Evolutionary conservation across 2,888 invertebrate species (phyloP).

Genomic region (Euzetes globulus): DNA sequence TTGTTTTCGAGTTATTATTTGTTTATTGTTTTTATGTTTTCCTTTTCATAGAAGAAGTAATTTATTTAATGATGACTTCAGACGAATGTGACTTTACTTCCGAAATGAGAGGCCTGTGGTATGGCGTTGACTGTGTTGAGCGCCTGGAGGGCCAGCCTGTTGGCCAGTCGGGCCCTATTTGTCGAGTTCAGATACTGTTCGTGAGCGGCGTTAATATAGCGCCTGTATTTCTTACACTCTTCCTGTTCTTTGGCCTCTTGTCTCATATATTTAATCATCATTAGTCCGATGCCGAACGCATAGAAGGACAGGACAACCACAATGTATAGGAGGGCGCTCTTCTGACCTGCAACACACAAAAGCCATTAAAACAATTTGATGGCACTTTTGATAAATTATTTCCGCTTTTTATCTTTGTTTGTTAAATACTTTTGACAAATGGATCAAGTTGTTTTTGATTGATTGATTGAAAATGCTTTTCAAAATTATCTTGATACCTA

Average conservation of each 20-base stretch:
- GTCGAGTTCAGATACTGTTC: constrained; percentile 39
- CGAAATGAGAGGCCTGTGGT: constrained; percentile 40
- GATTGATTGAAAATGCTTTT: too few species aligned
- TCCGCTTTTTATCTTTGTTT: background rate
- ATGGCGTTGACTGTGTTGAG: constrained; percentile 44
- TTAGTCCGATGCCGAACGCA: constrained; percentile 43
- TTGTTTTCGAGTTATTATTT: too few species aligned
- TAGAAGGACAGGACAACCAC: constrained; percentile 44
- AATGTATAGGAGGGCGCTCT: constrained; percentile 45
- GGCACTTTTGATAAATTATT: too few species aligned
- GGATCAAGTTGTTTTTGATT: too few species aligned
- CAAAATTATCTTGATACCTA: too few species aligned
- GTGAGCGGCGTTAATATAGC: constrained; percentile 44
- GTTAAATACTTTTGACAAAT: background rate
- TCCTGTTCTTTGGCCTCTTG: constrained; percentile 44
- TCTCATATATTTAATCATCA: constrained; percentile 44
- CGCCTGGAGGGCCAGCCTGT: constrained; percentile 43
- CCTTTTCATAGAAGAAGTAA: too few species aligned
- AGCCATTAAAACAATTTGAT: too few species aligned
- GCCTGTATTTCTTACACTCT: constrained; percentile 46
- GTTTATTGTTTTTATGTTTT: too few species aligned
- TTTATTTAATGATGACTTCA: constrained; percentile 15
- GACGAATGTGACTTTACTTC: constrained; percentile 42
- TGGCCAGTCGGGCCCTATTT: constrained; percentile 41
- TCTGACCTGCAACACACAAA: constrained; percentile 27